Conservation (phyloP, 64 coral and sea anemone genomes). For the Trachythela sp. region DNA sequence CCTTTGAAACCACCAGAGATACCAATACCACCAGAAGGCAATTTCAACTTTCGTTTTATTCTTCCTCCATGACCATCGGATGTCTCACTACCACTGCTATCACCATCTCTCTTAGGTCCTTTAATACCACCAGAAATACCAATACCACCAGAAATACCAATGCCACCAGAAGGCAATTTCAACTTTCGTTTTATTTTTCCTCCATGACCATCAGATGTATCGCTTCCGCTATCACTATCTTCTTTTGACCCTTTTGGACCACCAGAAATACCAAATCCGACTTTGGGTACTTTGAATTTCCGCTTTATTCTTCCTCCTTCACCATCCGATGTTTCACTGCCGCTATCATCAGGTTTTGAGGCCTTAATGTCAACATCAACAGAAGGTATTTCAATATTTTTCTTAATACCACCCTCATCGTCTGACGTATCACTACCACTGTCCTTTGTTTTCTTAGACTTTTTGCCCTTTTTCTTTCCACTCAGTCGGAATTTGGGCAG, state of each 20-base stretch:
- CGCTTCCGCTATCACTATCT: neutral
- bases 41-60: neutral
- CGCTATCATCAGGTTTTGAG: neutral
- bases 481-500: neutral
- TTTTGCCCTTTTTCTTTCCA: neutral
- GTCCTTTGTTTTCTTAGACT: neutral
- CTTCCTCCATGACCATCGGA: neutral
- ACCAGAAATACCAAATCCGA: neutral
- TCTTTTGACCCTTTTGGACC: neutral
- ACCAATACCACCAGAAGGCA: neutral
- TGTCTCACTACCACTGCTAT: neutral
- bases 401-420: neutral
- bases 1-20: neutral
- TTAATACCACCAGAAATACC: neutral
- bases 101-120: neutral
- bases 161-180: neutral
- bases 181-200: neutral
- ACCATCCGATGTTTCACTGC: constrained; percentile 4
- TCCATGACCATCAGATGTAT: neutral
- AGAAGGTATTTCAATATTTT: neutral
- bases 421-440: neutral
- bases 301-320: constrained; percentile 10
- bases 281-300: neutral
- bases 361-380: neutral
- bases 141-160: neutral